These are phyloP conservation scores for Gopherus flavomarginatus DNA, from an alignment of 2,113 vertebrate genomes.

Conservation along the genomic window DNA sequence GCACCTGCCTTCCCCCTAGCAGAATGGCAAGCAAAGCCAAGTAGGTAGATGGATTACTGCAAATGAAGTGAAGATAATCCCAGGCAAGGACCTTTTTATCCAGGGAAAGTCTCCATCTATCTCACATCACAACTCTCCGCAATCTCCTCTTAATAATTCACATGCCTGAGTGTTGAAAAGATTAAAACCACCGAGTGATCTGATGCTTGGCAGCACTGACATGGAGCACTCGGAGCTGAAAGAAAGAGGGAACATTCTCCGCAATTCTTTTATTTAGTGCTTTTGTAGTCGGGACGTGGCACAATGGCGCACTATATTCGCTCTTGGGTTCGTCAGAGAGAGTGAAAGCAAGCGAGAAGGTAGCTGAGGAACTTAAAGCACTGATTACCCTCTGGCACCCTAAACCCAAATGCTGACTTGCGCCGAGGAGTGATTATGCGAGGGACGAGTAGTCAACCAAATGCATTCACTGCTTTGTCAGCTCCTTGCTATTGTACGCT, in stretches of 20 bases:
- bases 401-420: not conserved
- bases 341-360: not conserved
- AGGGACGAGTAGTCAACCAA: not conserved
- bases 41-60: not conserved
- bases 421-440: not conserved
- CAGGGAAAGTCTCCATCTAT: constrained; percentile 19
- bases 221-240: not conserved
- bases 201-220: not conserved
- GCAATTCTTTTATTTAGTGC: not conserved
- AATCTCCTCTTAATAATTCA: constrained; percentile 10
- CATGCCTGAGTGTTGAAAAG: not conserved
- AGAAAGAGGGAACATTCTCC: not conserved
- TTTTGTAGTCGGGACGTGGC: constrained; percentile 20
- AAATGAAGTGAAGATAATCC: constrained; percentile 24
- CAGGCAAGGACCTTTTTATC: constrained; percentile 31
- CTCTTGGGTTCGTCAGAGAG: constrained; percentile 14
- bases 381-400: not conserved
- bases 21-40: not conserved
- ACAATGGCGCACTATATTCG: constrained; percentile 49
- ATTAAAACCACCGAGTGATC: constrained; percentile 13
- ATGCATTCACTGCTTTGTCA: not conserved
- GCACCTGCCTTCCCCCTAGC: not conserved
- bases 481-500: not conserved
- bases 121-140: not conserved
- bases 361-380: not conserved